Base-by-base conservation (phyloP, 2,888 invertebrate species). In the Drosophila nr. perissopoda region DNA sequence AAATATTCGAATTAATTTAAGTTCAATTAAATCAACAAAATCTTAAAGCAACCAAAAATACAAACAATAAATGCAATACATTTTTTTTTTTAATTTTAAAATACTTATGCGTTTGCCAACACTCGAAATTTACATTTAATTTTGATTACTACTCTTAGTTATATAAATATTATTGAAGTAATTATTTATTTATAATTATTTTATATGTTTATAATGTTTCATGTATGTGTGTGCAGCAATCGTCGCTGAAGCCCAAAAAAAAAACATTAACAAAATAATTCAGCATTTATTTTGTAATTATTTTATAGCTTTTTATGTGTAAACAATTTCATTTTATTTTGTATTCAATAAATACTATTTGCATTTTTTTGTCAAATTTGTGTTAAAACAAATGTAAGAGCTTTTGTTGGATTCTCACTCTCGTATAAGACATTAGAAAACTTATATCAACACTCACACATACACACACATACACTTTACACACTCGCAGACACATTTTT, bases 251-350 rank as follows among this genome's bases (percentile, higher is more conserved):
- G 6, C 16, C 21, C 4, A 7, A 21, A 13, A 13, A 21, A 45
- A 5, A 2, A 31, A 31, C 31, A 31, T 31, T 21, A 5, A 21
- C 25, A n/a, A 53, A 42, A 54, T 60, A 31, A 58, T 48, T 38
- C 13, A 25, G 18, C 25, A 52, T 40, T 58, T 48, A 51, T 49
- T 49, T 67, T 25, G 33, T 42, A 53, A 52, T 64, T 59, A 67
- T 58, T 72, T 34, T 21, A 42, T 51, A 45, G 59, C 54, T 51
- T 61, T 62, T 67, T 38, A 54, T 64, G 53, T 73, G 40, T 74
- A 69, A 73, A 63, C 36, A 49, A 40, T 61, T 72, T 54, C 10
- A 51, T 48, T 48, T 66, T 51, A 45, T 36, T 75, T 75, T 75
- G 45, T 58, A 38, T 49, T 42, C 48, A 76, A 60, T 72, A 72